These are phyloP conservation scores for Montipora capitata DNA, from an alignment of 92 coral and sea anemone genomes.

Conservation along the genomic window DNA sequence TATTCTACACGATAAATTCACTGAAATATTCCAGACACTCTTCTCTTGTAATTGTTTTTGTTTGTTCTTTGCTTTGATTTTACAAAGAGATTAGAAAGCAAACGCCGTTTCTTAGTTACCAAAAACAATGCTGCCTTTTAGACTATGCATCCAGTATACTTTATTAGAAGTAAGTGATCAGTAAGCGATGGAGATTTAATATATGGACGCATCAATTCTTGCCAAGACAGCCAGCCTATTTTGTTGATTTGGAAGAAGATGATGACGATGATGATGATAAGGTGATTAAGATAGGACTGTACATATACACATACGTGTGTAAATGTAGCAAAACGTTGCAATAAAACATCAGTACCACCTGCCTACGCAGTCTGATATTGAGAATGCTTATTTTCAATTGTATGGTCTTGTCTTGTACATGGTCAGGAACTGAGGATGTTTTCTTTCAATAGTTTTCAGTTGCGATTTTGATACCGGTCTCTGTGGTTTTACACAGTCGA, in stretches of 20 bases:
- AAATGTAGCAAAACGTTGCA: neutral
- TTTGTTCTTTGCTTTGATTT: neutral
- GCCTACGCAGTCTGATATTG: neutral
- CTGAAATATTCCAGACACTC: neutral
- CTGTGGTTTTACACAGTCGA: slow-evolving; percentile 65
- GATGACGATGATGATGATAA: neutral
- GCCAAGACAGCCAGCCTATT: neutral
- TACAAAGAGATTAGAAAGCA: neutral
- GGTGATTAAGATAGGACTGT: neutral
- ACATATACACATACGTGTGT: neutral
- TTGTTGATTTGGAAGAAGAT: neutral
- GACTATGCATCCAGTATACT: neutral
- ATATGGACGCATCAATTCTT: neutral
- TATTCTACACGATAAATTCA: neutral
- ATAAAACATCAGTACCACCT: neutral
- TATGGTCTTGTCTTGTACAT: neutral
- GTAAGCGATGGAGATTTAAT: neutral
- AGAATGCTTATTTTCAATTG: neutral
- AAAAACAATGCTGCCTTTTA: neutral
- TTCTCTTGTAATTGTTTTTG: neutral
- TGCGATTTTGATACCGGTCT: slow-evolving; percentile 43
- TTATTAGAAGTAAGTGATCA: neutral
- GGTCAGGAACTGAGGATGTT: neutral
- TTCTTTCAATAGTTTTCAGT: slow-evolving; percentile 18
- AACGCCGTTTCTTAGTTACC: neutral